Percentiles rank a stretch among this genome's conserved stretches.
These are phyloP conservation scores for Progne subis DNA, from an alignment of 2,113 vertebrate genomes.

Conservation along the genomic window DNA sequence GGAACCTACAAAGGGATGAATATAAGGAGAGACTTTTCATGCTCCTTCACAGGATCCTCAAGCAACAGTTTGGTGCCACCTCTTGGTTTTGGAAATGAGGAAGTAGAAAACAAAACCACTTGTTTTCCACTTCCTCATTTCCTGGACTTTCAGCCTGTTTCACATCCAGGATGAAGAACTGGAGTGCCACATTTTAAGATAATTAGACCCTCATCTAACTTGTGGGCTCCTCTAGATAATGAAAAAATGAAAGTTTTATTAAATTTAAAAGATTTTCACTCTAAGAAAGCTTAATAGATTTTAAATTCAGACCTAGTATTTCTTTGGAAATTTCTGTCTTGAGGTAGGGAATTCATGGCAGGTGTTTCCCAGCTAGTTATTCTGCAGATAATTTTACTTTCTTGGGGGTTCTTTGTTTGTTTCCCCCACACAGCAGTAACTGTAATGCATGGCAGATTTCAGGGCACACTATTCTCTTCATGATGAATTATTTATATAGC, in stretches of 20 bases:
- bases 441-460: not conserved
- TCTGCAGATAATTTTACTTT: not conserved
- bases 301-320: not conserved
- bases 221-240: not conserved
- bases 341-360: not conserved
- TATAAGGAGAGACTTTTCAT: not conserved
- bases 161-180: not conserved
- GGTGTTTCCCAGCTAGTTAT: not conserved
- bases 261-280: not conserved
- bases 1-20: not conserved
- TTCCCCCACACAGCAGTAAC: not conserved
- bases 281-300: not conserved
- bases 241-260: not conserved
- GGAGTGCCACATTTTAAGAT: not conserved
- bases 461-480: not conserved
- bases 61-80: not conserved
- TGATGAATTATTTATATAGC: not conserved
- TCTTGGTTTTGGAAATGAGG: not conserved
- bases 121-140: not conserved
- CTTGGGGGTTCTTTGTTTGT: not conserved
- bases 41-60: not conserved
- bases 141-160: not conserved
- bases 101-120: not conserved
- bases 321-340: not conserved
- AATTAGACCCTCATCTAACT: not conserved